Base-by-base conservation (phyloP, 2,888 invertebrate genomes). In the Lapara coniferarum region DNA sequence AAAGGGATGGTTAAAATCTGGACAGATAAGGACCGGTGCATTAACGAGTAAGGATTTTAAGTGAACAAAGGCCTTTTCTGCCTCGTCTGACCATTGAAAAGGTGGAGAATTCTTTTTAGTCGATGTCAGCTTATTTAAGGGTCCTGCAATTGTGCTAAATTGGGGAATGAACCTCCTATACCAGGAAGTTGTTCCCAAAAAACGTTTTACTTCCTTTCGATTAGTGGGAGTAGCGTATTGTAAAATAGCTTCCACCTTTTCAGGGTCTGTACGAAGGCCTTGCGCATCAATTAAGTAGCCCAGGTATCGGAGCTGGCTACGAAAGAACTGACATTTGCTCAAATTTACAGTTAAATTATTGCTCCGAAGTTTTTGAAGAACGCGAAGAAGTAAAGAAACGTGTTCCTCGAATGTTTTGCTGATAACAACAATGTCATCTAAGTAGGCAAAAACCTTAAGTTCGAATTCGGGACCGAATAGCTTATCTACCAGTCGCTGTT, bases 221-320 rank as follows among this genome's bases (percentile, higher is more conserved):
- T 10, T 66, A 8, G 69, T 70, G 13, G 81, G 78, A 1, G 75
- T 75, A 14, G 78, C 77, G 44, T 69, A 78, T 10, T 77, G 72
- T 0, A 74, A 6, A 14, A 79, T 78, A 0, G 77, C 75, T 14
- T 74, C 55, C 0, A 78, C 75, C 53, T 81, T 80, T 10, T 71
- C 76, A 7, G 80, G 79, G 49, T 81, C 78, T 0, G 78, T 74
- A 8, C 73, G 75, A 1, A 81, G 57, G 5, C 81, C 80, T 0
- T 73, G 49, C 3, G 52, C 19, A 69, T 82, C 79, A 0, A 90
- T 80, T 7, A 78, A 49, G 52, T 77, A 78, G 0, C 77, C 78
- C 0, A 76, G 53, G 66, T 76, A 77, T 19, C 71, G 70, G 0
- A 80, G 52, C 37, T 73, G 5, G 10, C 49, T 66, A 2, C 77